Conservation (phyloP, 2,888 invertebrate species). For the Drosophila falleni region DNA sequence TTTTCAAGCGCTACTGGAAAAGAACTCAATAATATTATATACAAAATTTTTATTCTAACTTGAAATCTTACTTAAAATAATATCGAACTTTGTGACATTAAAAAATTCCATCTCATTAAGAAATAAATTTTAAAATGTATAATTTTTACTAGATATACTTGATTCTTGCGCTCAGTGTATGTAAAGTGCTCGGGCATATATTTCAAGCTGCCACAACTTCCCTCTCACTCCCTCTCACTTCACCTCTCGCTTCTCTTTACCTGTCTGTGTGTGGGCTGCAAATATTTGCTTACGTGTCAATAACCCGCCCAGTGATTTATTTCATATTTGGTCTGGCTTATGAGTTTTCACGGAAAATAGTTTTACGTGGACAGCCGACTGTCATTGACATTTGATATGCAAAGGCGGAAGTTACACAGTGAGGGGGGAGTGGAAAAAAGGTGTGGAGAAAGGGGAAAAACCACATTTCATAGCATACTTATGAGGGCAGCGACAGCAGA, state of each 20-base stretch:
- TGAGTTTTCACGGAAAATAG: slow-evolving; percentile 63
- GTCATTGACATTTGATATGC: slow-evolving; percentile 79
- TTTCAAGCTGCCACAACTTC: slow-evolving; percentile 61
- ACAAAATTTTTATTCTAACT: too few relatives aligned
- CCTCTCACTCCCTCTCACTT: not conserved
- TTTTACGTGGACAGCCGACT: slow-evolving; percentile 63
- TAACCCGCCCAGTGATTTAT: slow-evolving; percentile 80
- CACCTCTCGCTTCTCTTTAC: not conserved
- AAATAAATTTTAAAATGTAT: not conserved
- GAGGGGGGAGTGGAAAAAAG: not conserved
- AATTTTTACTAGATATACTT: not conserved
- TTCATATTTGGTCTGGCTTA: slow-evolving; percentile 76
- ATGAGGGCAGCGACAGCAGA: slow-evolving; percentile 57
- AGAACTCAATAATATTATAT: too few relatives aligned
- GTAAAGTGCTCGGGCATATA: slow-evolving; percentile 9
- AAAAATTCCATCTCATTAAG: not conserved
- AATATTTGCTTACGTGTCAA: slow-evolving; percentile 81
- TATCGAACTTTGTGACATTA: too few relatives aligned
- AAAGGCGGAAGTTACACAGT: slow-evolving; percentile 30
- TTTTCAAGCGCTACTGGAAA: too few relatives aligned
- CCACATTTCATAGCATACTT: slow-evolving; percentile 74
- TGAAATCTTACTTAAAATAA: too few relatives aligned
- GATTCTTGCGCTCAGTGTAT: not conserved
- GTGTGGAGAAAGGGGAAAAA: not conserved
- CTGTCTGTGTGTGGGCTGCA: slow-evolving; percentile 46